These are phyloP conservation scores for Melanostoma scalare DNA, from an alignment of 2,888 invertebrate genomes.

Conservation along the genomic window DNA sequence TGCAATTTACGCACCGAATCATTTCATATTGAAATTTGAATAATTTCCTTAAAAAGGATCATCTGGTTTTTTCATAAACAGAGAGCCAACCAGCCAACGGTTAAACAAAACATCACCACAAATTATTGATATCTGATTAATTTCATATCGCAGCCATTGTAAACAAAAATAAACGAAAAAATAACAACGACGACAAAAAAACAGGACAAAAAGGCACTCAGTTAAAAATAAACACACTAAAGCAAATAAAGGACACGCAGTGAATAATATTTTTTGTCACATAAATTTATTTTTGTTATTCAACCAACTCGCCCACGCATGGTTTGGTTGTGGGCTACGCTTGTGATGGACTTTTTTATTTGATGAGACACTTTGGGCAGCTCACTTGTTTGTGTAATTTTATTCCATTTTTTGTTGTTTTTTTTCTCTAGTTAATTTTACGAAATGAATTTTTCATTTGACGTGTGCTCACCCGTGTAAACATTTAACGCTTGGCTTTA, in stretches of 20 bases:
- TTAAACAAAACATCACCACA: conserved; percentile 47
- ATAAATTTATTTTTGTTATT: conserved; percentile 59
- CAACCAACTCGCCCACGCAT: conserved; percentile 48
- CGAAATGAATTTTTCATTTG: conserved; percentile 73
- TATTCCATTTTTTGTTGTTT: neutral
- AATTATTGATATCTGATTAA: conserved; percentile 68
- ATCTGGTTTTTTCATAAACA: no score
- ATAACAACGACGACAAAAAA: neutral
- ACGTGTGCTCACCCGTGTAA: conserved; percentile 73
- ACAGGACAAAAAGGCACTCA: conserved; percentile 63
- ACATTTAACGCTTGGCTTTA: conserved; percentile 71
- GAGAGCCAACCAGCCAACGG: no score
- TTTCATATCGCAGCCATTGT: conserved; percentile 14
- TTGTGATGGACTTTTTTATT: conserved; percentile 20
- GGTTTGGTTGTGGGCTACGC: conserved; percentile 21
- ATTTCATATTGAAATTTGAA: no score
- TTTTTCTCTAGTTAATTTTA: conserved; percentile 64
- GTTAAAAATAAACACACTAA: conserved; percentile 63
- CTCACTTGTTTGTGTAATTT: conserved; percentile 42
- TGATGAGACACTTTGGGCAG: conserved; percentile 51
- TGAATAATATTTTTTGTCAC: conserved; percentile 28
- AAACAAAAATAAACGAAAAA: neutral
- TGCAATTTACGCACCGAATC: no score
- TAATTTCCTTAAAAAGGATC: no score
- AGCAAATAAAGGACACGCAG: conserved; percentile 64